Conservation (phyloP, 2,888 invertebrate genomes). For the Sinhomidia bicolor region DNA sequence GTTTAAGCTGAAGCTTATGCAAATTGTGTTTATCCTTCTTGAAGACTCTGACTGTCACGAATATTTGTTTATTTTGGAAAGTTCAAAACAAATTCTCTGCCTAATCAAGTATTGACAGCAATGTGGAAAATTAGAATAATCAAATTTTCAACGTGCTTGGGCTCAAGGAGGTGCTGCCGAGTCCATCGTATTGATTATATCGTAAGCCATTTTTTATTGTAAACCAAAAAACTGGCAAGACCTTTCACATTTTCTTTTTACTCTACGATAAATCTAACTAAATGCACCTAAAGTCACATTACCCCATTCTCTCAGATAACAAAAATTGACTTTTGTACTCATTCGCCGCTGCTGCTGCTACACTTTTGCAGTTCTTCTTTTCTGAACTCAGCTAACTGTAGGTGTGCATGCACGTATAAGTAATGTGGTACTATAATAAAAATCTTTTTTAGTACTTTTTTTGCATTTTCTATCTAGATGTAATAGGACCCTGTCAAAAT, state of each 20-base stretch:
- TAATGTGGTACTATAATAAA: too few species aligned
- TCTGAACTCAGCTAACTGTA: too few species aligned
- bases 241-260: conserved; percentile 32
- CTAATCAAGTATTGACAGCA: neutral
- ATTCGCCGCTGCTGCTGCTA: too few species aligned
- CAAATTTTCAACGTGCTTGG: neutral
- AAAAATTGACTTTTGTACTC: neutral
- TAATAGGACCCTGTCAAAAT: too few species aligned
- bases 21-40: neutral
- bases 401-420: too few species aligned
- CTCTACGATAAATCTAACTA: neutral
- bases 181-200: neutral
- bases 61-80: conserved; percentile 4
- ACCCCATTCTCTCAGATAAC: neutral
- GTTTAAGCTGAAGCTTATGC: neutral
- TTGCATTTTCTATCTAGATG: too few species aligned
- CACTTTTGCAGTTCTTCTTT: too few species aligned
- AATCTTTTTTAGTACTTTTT: too few species aligned
- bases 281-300: neutral
- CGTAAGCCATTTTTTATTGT: conserved; percentile 18
- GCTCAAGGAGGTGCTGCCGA: neutral
- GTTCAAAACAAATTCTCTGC: neutral
- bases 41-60: neutral
- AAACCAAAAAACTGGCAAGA: neutral
- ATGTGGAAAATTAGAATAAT: neutral